phyloP scores from a whole-genome alignment of 1,140 invertebrate species.

The Drosophila aff. region DNA sequence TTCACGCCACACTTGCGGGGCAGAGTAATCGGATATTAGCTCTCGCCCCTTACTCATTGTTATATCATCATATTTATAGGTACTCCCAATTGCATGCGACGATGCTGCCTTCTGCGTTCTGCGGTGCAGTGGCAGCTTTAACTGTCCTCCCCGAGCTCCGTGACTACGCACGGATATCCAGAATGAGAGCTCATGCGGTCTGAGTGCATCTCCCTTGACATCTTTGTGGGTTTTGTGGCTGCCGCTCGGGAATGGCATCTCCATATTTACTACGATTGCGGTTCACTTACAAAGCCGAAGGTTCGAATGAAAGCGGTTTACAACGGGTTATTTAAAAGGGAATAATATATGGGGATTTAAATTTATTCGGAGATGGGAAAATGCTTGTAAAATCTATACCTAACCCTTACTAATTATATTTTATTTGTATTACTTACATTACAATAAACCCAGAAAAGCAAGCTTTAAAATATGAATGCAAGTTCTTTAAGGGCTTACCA shows the following conservation, averaged over 20 bases:
- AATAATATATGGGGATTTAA: neutral
- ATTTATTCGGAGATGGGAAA: neutral
- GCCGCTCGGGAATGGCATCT: constrained; percentile 50
- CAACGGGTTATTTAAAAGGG: neutral
- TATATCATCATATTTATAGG: constrained; percentile 78
- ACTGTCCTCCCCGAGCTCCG: constrained; percentile 20
- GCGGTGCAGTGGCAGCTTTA: constrained; percentile 47
- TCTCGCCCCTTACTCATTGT: constrained; percentile 68
- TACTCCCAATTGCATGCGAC: constrained; percentile 56
- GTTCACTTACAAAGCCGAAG: constrained; percentile 43
- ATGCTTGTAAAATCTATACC: neutral
- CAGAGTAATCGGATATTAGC: constrained; percentile 78
- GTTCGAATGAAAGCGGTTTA: constrained; percentile 16
- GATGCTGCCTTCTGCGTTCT: constrained; percentile 38
- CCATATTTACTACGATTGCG: constrained; percentile 61
- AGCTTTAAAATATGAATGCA: neutral
- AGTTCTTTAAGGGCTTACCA: neutral
- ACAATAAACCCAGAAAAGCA: neutral
- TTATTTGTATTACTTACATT: neutral
- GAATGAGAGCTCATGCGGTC: constrained; percentile 15
- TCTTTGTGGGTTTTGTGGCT: constrained; percentile 53
- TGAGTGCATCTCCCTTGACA: constrained; percentile 20
- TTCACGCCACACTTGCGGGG: constrained; percentile 72
- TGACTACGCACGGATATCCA: constrained; percentile 21
- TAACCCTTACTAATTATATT: too few species aligned